Evolutionary conservation across 2,888 invertebrate species (phyloP).

Genomic region (Cheilosia impressa): DNA sequence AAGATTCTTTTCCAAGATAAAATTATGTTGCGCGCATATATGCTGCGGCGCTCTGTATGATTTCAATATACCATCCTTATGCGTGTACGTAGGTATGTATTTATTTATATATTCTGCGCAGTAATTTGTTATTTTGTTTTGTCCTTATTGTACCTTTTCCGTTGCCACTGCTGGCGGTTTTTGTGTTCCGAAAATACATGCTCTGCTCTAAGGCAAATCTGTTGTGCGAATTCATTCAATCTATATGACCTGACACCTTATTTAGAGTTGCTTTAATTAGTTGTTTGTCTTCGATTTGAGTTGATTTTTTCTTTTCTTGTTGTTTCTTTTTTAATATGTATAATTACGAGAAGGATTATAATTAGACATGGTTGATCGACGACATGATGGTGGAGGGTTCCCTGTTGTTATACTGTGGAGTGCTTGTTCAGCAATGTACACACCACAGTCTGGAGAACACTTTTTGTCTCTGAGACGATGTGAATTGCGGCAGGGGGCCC

Average conservation of each 20-base stretch:
- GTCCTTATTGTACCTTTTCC: conserved; percentile 6
- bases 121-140: conserved; percentile 8
- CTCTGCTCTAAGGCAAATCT: not conserved
- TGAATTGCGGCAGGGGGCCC: too few species aligned
- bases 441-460: too few species aligned
- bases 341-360: not conserved
- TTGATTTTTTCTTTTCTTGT: not conserved
- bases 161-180: not conserved
- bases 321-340: not conserved
- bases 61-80: conserved; percentile 2
- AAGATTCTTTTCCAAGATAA: not conserved
- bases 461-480: too few species aligned
- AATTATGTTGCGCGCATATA: not conserved
- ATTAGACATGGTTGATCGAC: not conserved
- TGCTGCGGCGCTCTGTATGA: not conserved
- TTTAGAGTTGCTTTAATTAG: conserved; percentile 22
- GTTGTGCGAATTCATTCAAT: conserved; percentile 1
- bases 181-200: conserved; percentile 13
- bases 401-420: not conserved
- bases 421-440: not conserved
- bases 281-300: conserved; percentile 2
- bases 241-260: conserved; percentile 20
- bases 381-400: not conserved
- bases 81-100: not conserved
- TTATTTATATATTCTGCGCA: conserved; percentile 21